Base-by-base conservation (phyloP, 2,113 vertebrate genomes). In the Blennius ocellaris region DNA sequence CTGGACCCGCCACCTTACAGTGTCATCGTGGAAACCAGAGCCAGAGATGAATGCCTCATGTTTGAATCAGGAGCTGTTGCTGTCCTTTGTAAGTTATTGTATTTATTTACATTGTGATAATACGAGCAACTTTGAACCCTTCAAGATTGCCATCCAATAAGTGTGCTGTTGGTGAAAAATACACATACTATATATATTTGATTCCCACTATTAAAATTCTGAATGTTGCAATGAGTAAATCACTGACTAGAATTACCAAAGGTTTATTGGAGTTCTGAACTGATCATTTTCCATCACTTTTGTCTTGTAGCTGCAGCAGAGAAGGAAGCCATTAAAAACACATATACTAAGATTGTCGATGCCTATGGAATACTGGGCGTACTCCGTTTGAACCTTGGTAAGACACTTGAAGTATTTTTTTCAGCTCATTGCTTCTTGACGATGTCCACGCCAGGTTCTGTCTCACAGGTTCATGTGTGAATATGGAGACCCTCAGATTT, bases 1-100 rank as follows among this genome's bases (percentile, higher is more conserved):
- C 81, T 97, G 94, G 98, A 99, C 74, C 97, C 97, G 0, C 94
- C 96, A 30, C 96, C 97, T 45, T 98, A 98, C 94, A 99, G 98
- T 53, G 94, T 99, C 76, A 94, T 99, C 6, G 97, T 98, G 87
- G 97, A 99, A 92, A 93, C 95, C 1, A 92, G 97, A 80, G 94
- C 94, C 82, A 95, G 94, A 80, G 97, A 99, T 41, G 97, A 99
- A 87, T 97, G 97, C 76, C 96, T 99, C 74, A 94, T 99, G 95
- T 99, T 99, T 73, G 97, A 99, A 81, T 99, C 98, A 0, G 97
- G 96, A 74, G 98, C 97, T 16, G 97, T 99, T 50, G 98, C 98
- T 14, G 96, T 99, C 52, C 93, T 99, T 72, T 98, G 97, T 99
- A 95, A 99, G 97, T 41, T 11, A 11, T 62, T 12, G 43, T 69